A percentile compares a stretch with the other conserved stretches of the same genome.
Evolutionary conservation across 2,113 vertebrate genomes (phyloP).

Genomic region (Cyprinodon variegatus): DNA sequence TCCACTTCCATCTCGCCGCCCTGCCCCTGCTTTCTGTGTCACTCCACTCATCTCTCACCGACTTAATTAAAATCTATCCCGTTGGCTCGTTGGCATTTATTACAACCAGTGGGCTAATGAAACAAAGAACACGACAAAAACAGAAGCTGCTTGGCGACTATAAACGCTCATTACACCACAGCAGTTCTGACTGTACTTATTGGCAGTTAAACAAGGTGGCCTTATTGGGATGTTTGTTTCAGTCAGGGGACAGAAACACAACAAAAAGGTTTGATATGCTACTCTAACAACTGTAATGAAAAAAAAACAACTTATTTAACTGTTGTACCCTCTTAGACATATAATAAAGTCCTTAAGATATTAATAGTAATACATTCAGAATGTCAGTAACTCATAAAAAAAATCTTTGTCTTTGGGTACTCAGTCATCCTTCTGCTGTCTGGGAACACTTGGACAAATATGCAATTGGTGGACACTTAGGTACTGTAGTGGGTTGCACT

Average conservation of each 20-base stretch:
- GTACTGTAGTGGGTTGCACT: too few species aligned
- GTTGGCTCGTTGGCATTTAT: conserved; percentile 77
- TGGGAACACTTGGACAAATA: too few species aligned
- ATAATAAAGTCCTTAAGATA: background rate
- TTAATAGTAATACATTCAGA: background rate
- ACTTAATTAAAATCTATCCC: conserved; percentile 82
- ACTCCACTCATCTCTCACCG: conserved; percentile 78
- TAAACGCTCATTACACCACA: conserved; percentile 66
- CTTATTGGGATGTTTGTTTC: conserved; percentile 23
- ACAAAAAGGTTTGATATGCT: background rate
- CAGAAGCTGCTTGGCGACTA: conserved; percentile 66
- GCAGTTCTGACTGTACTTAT: conserved; percentile 34
- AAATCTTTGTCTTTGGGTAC: conserved; percentile 73
- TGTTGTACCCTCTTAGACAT: too few species aligned
- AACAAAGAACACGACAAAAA: conserved; percentile 72
- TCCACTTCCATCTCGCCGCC: conserved; percentile 51
- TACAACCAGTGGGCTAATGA: conserved; percentile 76
- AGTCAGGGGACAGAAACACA: conserved; percentile 15
- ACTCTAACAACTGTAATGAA: background rate
- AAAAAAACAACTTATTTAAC: background rate
- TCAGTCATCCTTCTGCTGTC: too few species aligned
- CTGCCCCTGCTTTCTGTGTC: conserved; percentile 58
- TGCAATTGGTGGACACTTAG: too few species aligned
- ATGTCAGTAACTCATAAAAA: conserved; percentile 41
- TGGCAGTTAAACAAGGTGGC: conserved; percentile 52